phyloP scores from a whole-genome alignment of 1,140 invertebrate genomes.

The Zaprionus africanus region DNA sequence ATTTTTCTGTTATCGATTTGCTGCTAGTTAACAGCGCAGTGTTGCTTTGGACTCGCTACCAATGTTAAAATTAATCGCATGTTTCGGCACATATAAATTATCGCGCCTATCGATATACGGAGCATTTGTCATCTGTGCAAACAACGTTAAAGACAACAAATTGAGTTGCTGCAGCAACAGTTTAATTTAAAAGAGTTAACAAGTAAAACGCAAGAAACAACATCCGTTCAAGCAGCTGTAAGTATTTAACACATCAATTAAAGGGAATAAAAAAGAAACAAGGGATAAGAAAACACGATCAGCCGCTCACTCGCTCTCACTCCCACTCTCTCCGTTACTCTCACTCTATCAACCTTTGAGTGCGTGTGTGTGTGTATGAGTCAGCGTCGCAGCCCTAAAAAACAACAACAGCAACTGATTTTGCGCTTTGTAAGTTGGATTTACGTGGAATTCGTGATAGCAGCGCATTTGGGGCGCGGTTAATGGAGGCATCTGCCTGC shows the following conservation, averaged over 20 bases:
- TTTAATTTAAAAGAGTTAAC: constrained; percentile 37
- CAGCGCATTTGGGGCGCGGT: constrained; percentile 46
- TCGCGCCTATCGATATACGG: constrained; percentile 31
- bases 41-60: not conserved
- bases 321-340: constrained; percentile 1
- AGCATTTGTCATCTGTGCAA: constrained; percentile 53
- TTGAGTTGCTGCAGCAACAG: constrained; percentile 35
- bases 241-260: constrained; percentile 10
- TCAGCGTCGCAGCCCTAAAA: constrained; percentile 44
- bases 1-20: not conserved
- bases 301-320: not conserved
- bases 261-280: not conserved
- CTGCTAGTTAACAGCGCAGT: not conserved
- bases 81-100: constrained; percentile 31
- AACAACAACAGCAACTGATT: constrained; percentile 24
- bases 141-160: constrained; percentile 40
- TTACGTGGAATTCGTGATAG: constrained; percentile 48
- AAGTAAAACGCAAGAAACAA: constrained; percentile 14
- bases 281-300: not conserved
- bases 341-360: not conserved
- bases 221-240: constrained; percentile 27
- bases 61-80: not conserved
- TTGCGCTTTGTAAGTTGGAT: constrained; percentile 34
- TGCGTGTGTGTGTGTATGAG: constrained; percentile 37
- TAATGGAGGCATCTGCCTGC: constrained; percentile 20